Percentiles rank a stretch among this genome's conserved stretches.
Conservation (phyloP, 2,888 invertebrate species). For the Diadromus collaris region DNA sequence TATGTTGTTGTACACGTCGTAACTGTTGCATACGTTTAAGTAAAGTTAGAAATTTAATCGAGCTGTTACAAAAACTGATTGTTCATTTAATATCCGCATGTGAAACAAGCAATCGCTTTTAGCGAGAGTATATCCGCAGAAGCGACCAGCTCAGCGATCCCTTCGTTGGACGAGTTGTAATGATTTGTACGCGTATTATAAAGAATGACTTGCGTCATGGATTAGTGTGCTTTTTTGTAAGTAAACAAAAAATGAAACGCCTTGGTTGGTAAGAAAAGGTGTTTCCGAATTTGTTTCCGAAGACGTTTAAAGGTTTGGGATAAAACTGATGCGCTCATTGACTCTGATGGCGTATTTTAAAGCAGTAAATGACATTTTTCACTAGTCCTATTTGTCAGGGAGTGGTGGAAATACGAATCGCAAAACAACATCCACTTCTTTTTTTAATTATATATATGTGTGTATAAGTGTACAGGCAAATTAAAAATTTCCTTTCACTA, state of each 20-base stretch:
- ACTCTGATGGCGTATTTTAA: neutral
- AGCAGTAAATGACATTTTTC: neutral
- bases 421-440: neutral
- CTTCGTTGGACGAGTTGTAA: neutral
- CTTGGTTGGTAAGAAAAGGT: neutral
- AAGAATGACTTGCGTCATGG: neutral
- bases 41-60: neutral
- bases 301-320: neutral
- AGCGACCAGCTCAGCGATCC: neutral
- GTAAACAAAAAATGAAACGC: neutral
- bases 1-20: neutral
- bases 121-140: slow-evolving; percentile 4
- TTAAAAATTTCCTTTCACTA: neutral
- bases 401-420: neutral
- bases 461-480: neutral
- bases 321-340: neutral
- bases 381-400: too few species aligned
- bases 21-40: neutral
- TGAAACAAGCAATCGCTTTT: slow-evolving; percentile 15
- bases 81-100: neutral
- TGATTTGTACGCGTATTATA: neutral
- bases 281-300: neutral
- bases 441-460: neutral
- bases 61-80: neutral
- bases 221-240: neutral